phyloP scores from a whole-genome alignment of 2,888 invertebrate species.

The Oconnorella tubifera region DNA sequence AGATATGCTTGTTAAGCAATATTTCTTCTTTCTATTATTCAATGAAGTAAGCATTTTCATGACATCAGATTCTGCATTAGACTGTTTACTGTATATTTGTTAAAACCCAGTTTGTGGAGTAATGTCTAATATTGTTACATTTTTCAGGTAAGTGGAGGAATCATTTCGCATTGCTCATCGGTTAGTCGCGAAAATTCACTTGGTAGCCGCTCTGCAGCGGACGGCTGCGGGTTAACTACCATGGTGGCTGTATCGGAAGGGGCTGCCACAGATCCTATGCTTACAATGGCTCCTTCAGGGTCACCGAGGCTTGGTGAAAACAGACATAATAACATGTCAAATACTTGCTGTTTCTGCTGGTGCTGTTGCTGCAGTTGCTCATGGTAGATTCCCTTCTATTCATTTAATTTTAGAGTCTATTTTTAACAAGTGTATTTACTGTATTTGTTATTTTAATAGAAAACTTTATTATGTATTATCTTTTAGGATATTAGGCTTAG shows the following conservation, averaged over 20 bases:
- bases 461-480: background rate
- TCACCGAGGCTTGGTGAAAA: background rate
- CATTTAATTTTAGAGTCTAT: no score
- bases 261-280: background rate
- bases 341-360: slow-evolving; percentile 26
- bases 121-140: no score
- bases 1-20: no score
- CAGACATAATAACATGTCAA: slow-evolving; percentile 6
- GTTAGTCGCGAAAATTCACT: background rate
- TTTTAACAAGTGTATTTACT: no score
- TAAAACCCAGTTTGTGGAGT: no score
- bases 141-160: background rate
- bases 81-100: no score
- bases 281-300: background rate
- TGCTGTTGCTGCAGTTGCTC: slow-evolving; percentile 27
- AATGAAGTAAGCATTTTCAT: no score
- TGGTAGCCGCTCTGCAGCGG: background rate
- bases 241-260: background rate
- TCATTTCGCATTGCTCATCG: background rate
- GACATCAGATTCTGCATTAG: no score
- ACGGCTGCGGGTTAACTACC: background rate
- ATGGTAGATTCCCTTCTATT: no score
- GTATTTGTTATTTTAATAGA: no score
- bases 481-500: slow-evolving; percentile 51
- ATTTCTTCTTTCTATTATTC: no score